These are phyloP conservation scores for Drosophila funebris DNA, from an alignment of 1,140 invertebrate genomes.

Conservation along the genomic window DNA sequence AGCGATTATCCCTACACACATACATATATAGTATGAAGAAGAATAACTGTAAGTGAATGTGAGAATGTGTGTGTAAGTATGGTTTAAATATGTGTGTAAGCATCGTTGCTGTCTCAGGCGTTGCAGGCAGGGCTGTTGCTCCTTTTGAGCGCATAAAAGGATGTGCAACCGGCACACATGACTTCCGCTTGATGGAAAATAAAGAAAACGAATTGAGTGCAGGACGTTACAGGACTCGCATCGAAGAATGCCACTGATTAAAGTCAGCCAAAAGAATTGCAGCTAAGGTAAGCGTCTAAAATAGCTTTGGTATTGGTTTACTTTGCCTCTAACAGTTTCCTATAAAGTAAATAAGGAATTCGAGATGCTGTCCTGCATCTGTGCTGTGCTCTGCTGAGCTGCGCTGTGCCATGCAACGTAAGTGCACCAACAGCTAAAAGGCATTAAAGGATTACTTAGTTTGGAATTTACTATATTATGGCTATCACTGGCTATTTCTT, in stretches of 20 bases:
- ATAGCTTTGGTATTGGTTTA: constrained; percentile 70
- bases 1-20: constrained; percentile 60
- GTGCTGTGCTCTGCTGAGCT: no score
- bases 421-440: constrained; percentile 54
- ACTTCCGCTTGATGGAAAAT: constrained; percentile 75
- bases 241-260: constrained; percentile 75
- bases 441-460: constrained; percentile 79
- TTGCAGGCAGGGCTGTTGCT: constrained; percentile 23
- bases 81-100: constrained; percentile 58
- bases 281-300: constrained; percentile 70
- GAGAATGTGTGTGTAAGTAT: constrained; percentile 39
- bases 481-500: constrained; percentile 38
- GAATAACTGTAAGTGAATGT: neutral
- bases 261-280: constrained; percentile 62
- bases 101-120: constrained; percentile 14
- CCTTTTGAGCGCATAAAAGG: constrained; percentile 51
- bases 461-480: constrained; percentile 73
- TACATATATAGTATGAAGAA: constrained; percentile 1
- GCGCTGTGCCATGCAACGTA: neutral
- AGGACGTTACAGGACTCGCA: constrained; percentile 53
- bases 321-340: constrained; percentile 44
- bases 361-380: constrained; percentile 48
- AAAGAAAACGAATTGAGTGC: constrained; percentile 79
- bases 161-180: constrained; percentile 75
- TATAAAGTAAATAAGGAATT: constrained; percentile 81